Evolutionary conservation across 2,797 vertebrate genomes (phyloP).

Genomic region (Coregonus ussuriensis): DNA sequence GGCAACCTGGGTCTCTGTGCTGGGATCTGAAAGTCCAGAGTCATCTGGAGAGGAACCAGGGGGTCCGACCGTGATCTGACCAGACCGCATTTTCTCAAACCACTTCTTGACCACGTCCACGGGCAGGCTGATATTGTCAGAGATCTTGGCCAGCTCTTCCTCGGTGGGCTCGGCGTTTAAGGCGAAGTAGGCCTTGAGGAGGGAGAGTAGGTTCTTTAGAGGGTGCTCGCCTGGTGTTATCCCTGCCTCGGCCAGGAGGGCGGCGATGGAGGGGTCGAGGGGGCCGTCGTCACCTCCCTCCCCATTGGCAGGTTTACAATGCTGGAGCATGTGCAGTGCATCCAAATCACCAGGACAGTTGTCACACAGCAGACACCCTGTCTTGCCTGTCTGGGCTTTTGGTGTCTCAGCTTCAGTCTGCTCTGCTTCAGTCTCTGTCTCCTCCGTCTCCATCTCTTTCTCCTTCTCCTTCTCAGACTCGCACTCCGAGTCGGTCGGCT

Average conservation of each 20-base stretch:
- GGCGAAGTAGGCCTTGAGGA: constrained; percentile 92
- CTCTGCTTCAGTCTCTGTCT: background rate
- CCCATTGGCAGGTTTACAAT: constrained; percentile 79
- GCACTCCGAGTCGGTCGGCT: constrained; percentile 67
- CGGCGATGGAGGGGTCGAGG: constrained; percentile 76
- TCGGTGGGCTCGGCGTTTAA: constrained; percentile 87
- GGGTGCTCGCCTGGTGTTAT: constrained; percentile 86
- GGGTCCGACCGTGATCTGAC: constrained; percentile 26
- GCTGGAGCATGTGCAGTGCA: constrained; percentile 87
- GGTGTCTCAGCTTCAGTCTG: constrained; percentile 21
- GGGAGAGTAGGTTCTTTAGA: constrained; percentile 88
- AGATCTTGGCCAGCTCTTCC: constrained; percentile 88
- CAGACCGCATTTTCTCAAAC: constrained; percentile 93
- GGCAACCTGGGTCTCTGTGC: constrained; percentile 40
- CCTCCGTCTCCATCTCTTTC: constrained; percentile 65
- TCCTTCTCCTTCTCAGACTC: constrained; percentile 16
- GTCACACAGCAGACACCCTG: constrained; percentile 88
- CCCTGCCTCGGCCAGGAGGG: constrained; percentile 79
- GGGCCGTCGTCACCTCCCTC: constrained; percentile 76
- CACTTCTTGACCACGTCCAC: constrained; percentile 90
- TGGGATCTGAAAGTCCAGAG: constrained; percentile 46
- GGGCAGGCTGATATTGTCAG: constrained; percentile 86
- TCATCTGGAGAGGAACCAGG: constrained; percentile 4
- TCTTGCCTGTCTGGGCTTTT: constrained; percentile 66
- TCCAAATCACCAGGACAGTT: constrained; percentile 86